A percentile compares a stretch with the other conserved stretches of the same genome.
Evolutionary conservation across 2,888 invertebrate species (phyloP).

Genomic region (Microctonus brassicae): DNA sequence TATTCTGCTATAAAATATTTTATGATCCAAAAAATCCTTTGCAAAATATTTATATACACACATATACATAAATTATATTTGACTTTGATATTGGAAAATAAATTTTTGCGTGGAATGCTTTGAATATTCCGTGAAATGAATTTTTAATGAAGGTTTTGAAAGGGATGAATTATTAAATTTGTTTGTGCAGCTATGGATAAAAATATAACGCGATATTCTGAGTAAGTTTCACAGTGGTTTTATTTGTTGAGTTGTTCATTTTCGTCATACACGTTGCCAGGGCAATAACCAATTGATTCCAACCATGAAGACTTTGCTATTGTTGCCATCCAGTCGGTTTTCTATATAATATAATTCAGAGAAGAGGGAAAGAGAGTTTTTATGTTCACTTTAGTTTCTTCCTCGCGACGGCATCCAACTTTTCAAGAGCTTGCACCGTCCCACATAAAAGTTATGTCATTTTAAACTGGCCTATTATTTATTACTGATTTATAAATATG

Average conservation of each 20-base stretch:
- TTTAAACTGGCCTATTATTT: slow-evolving; percentile 18
- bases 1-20: neutral
- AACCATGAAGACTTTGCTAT: neutral
- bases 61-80: neutral
- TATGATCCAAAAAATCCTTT: neutral
- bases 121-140: neutral
- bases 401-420: slow-evolving; percentile 22
- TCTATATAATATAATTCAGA: too few species aligned
- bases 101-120: neutral
- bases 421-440: slow-evolving; percentile 10
- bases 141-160: neutral
- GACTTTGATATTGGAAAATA: neutral
- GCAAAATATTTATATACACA: neutral
- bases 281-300: slow-evolving; percentile 21
- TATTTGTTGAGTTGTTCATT: slow-evolving; percentile 18
- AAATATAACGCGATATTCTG: slow-evolving; percentile 20
- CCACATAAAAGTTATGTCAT: slow-evolving; percentile 17
- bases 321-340: neutral
- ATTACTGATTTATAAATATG: neutral
- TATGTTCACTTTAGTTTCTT: slow-evolving; percentile 29
- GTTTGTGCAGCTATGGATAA: slow-evolving; percentile 7
- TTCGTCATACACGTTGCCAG: slow-evolving; percentile 20
- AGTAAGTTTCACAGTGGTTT: slow-evolving; percentile 27
- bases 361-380: slow-evolving; percentile 20
- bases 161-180: neutral